Conservation (phyloP, 2,113 vertebrate species). For the Morone chrysops region DNA sequence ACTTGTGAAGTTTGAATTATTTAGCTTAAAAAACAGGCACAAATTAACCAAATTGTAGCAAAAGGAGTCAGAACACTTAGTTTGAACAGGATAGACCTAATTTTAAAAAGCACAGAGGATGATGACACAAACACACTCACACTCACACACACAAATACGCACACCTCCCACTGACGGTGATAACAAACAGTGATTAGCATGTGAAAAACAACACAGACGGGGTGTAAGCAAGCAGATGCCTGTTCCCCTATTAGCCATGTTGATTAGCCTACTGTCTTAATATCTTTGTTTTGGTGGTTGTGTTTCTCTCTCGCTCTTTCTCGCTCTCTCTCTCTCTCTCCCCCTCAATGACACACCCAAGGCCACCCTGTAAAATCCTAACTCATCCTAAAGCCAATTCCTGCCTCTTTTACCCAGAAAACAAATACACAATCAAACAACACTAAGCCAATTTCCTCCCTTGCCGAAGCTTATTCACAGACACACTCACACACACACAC, state of each 20-base stretch:
- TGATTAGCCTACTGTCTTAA: constrained; percentile 78
- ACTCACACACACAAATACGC: constrained; percentile 62
- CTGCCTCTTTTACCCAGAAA: constrained; percentile 74
- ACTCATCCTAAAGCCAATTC: constrained; percentile 74
- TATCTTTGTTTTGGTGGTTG: constrained; percentile 84
- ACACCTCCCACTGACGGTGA: constrained; percentile 76
- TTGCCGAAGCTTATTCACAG: constrained; percentile 71
- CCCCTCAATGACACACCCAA: constrained; percentile 65
- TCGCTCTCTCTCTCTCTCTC: constrained; percentile 34
- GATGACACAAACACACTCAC: constrained; percentile 56
- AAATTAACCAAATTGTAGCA: constrained; percentile 7
- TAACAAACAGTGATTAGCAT: constrained; percentile 85
- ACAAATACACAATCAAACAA: constrained; percentile 85
- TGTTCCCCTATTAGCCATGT: constrained; percentile 77
- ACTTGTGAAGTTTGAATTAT: constrained; percentile 8
- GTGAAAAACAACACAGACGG: constrained; percentile 81
- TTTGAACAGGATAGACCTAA: constrained; percentile 32
- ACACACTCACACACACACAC: constrained; percentile 45
- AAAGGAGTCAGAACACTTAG: constrained; percentile 16
- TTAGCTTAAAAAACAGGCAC: not conserved
- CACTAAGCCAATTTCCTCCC: constrained; percentile 85
- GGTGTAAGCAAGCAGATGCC: constrained; percentile 78
- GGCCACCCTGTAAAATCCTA: constrained; percentile 74
- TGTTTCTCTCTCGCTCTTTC: constrained; percentile 49
- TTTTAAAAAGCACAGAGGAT: constrained; percentile 52